phyloP scores from a whole-genome alignment of 2,888 invertebrate genomes.

The Amphipoea lucens region DNA sequence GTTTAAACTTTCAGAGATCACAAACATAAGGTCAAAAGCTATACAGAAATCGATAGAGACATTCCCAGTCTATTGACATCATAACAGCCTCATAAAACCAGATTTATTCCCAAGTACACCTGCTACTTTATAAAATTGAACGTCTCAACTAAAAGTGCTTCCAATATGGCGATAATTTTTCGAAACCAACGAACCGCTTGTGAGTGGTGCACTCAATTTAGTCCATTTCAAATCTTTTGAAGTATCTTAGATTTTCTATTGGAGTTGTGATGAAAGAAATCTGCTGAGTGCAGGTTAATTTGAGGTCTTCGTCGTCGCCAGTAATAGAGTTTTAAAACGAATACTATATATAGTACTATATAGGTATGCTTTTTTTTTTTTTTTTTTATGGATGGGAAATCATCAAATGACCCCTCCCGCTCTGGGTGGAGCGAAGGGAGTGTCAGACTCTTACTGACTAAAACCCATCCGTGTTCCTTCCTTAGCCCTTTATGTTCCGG shows the following conservation, averaged over 20 bases:
- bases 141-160: slow-evolving; percentile 22
- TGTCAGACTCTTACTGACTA: too few relatives aligned
- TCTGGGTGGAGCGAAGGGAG: too few relatives aligned
- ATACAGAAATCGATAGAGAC: slow-evolving; percentile 6
- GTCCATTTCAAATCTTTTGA: slow-evolving; percentile 39
- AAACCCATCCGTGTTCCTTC: too few relatives aligned
- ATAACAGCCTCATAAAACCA: slow-evolving; percentile 24
- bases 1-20: background rate
- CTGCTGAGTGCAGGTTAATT: slow-evolving; percentile 44
- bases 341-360: too few relatives aligned
- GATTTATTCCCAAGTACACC: slow-evolving; percentile 46
- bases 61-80: slow-evolving; percentile 27
- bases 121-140: slow-evolving; percentile 48
- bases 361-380: too few relatives aligned
- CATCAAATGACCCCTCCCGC: too few relatives aligned
- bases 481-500: too few relatives aligned
- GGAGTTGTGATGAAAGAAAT: slow-evolving; percentile 27
- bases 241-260: slow-evolving; percentile 32
- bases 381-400: too few relatives aligned
- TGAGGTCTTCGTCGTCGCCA: background rate
- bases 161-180: slow-evolving; percentile 50
- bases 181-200: slow-evolving; percentile 39
- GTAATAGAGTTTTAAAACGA: slow-evolving; percentile 24
- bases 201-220: slow-evolving; percentile 47
- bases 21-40: slow-evolving; percentile 15